Conservation (phyloP, 2,113 vertebrate genomes). For the Eurypyga helias region DNA sequence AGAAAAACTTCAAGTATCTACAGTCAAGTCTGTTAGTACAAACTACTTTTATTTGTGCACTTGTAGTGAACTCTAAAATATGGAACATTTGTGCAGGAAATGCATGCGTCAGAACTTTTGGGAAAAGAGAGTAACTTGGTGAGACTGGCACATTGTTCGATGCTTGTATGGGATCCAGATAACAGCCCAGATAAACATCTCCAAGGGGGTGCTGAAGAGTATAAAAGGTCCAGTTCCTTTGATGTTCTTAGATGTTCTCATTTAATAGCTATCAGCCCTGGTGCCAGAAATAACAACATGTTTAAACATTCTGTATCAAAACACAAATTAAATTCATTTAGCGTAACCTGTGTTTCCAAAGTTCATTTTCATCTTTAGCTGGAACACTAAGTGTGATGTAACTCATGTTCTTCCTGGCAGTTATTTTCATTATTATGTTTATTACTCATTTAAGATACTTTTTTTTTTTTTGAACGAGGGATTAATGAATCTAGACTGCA, state of each 20-base stretch:
- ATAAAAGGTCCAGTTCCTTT: slow-evolving; percentile 78
- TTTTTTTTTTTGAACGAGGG: slow-evolving; percentile 25
- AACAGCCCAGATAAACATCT: slow-evolving; percentile 84
- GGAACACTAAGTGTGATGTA: slow-evolving; percentile 58
- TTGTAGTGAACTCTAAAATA: slow-evolving; percentile 83
- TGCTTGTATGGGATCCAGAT: slow-evolving; percentile 78
- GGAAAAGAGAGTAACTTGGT: slow-evolving; percentile 72
- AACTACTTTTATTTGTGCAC: slow-evolving; percentile 75
- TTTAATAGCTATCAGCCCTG: slow-evolving; percentile 75
- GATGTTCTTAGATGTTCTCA: slow-evolving; percentile 78
- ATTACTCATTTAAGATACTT: slow-evolving; percentile 69
- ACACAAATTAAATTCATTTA: slow-evolving; percentile 68
- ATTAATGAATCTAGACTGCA: slow-evolving; percentile 72
- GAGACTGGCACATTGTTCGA: slow-evolving; percentile 74
- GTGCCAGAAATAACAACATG: slow-evolving; percentile 83
- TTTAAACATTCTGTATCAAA: slow-evolving; percentile 75
- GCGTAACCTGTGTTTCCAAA: slow-evolving; percentile 57
- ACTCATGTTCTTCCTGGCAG: slow-evolving; percentile 62
- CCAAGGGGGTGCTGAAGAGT: slow-evolving; percentile 70
- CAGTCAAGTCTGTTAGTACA: slow-evolving; percentile 66
- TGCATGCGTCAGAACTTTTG: slow-evolving; percentile 64
- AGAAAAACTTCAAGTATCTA: slow-evolving; percentile 73
- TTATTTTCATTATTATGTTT: slow-evolving; percentile 75
- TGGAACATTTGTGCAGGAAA: slow-evolving; percentile 73
- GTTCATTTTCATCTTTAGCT: slow-evolving; percentile 57